Base-by-base conservation (phyloP, 2,113 vertebrate species). In the Poicephalus gulielmi region DNA sequence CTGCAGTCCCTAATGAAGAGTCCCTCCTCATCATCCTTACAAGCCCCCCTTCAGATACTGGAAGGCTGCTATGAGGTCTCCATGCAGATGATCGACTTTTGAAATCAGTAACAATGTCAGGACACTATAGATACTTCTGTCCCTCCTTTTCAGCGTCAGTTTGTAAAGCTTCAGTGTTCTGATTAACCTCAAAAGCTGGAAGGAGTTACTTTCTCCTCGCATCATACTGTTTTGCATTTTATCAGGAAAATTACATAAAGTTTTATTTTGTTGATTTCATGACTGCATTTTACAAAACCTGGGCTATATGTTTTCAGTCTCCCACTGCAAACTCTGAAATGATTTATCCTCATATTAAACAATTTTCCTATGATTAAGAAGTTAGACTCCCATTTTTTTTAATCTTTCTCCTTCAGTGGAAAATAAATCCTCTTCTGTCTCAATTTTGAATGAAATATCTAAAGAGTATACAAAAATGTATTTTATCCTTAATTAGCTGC, bases 401-500 rank as follows among this genome's bases (percentile, higher is more conserved):
- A 73, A 44, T 92, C 64, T 94, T 94, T 76, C 44, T 83, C 49
- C 67, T 83, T 68, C 2, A 5, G 23, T 84, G 55, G 62, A 90
- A 96, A 96, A 90, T 76, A 95, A 93, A 78, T 88, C 70, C 33
- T 95, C 86, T 75, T 92, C 59, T 92, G 73, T 90, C 66, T 95
- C 8, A 3, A 60, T 84, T 84, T 94, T 93, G 77, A 93, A 97
- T 94, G 96, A 98, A 97, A 96, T 96, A 95, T 74, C 94, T 95
- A 91, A 96, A 95, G 67, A 86, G 37, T 33, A 64, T 55, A 53
- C 75, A 97, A 96, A 96, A 98, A 97, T 96, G 95, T 43, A 96
- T 97, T 97, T 97, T 7, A 47, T 96, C 84, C 96, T 95, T 98
- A 97, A 98, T 98, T 98, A 97, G 89, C 95, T 97, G 83, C 91